Evolutionary conservation across 2,888 invertebrate genomes (phyloP), one percentile per base, ranked within the genome.

Genomic region (Drosophila testacea): DNA sequence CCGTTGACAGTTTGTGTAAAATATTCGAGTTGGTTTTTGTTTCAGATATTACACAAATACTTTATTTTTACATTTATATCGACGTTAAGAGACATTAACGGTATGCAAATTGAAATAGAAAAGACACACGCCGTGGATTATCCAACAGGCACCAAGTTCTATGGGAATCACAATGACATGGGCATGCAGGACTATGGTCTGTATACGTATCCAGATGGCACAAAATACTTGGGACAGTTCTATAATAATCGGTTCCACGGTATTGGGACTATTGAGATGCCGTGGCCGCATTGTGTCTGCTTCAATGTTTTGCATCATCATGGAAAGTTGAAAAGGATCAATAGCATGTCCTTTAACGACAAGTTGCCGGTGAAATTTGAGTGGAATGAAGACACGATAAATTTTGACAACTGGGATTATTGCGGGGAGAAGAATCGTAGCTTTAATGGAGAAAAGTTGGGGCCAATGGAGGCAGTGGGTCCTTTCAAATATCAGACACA

Each of bases 381-480:
- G 0, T 0, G 62, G 13, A 22, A 44, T 0, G 11, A 50, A 0
- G 32, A 48, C 2, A 6, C 7, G 0, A 34, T 83, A 0, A 51
- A 22, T 27, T 77, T 87, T 13, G 50, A 93, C 0, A 91, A 93
- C 63, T 96, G 96, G 95, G 90, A 92, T 6, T 96, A 96, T 86
- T 96, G 96, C 91, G 92, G 88, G 60, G 92, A 92, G 89, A 94
- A 94, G 6, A 95, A 95, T 83, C 93, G 95, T 81, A 93, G 95
- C 94, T 95, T 85, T n/a, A 10, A 48, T 6, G 6, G 2, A 4
- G 88, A 88, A 27, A 50, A n/a, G 0, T 4, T n/a, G 9, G 7
- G 0, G 0, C 41, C 51, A 0, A 4, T 51, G 39, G 38, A 11
- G 1, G 44, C 69, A 0, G 62, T 74, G 11, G 78, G 73, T 2